A percentile compares a stretch with the other conserved stretches of the same genome.
Conservation (phyloP, 2,888 invertebrate genomes). For the Drosophila koepferae region DNA sequence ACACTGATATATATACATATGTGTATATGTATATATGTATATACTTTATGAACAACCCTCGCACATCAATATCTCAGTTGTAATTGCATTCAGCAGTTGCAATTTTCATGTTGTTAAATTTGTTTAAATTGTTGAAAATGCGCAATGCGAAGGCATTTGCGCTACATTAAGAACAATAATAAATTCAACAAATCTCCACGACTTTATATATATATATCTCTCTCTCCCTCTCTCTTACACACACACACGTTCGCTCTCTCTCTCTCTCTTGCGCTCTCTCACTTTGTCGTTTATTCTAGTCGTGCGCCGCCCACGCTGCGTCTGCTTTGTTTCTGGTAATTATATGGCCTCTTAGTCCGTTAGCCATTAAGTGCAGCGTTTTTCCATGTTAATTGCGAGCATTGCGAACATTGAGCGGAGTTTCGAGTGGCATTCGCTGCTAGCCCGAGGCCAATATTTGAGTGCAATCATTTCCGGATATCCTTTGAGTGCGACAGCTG, state of each 20-base stretch:
- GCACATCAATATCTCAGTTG: slow-evolving; percentile 44
- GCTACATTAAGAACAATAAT: slow-evolving; percentile 35
- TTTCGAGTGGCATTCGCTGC: slow-evolving; percentile 15
- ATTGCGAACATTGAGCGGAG: slow-evolving; percentile 19
- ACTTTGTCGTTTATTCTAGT: background rate
- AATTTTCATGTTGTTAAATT: slow-evolving; percentile 35
- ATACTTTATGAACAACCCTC: background rate
- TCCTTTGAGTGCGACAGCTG: slow-evolving; percentile 5
- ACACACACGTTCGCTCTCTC: background rate
- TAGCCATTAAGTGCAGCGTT: slow-evolving; percentile 44
- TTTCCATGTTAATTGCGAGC: slow-evolving; percentile 63
- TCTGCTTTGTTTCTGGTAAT: slow-evolving; percentile 34
- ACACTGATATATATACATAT: too few species aligned
- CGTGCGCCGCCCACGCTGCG: background rate
- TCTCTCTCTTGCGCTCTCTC: background rate
- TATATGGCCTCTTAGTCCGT: slow-evolving; percentile 37
- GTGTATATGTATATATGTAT: too few species aligned
- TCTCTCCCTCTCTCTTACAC: too few species aligned
- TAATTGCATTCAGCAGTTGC: slow-evolving; percentile 40
- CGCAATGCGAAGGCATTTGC: slow-evolving; percentile 25
- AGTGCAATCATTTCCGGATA: slow-evolving; percentile 31
- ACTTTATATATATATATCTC: too few species aligned
- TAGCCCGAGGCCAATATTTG: slow-evolving; percentile 18
- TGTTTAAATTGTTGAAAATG: slow-evolving; percentile 37
- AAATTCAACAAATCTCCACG: slow-evolving; percentile 26